Evolutionary conservation across 2,797 vertebrate genomes (phyloP).

Genomic region (Lemur catta): DNA sequence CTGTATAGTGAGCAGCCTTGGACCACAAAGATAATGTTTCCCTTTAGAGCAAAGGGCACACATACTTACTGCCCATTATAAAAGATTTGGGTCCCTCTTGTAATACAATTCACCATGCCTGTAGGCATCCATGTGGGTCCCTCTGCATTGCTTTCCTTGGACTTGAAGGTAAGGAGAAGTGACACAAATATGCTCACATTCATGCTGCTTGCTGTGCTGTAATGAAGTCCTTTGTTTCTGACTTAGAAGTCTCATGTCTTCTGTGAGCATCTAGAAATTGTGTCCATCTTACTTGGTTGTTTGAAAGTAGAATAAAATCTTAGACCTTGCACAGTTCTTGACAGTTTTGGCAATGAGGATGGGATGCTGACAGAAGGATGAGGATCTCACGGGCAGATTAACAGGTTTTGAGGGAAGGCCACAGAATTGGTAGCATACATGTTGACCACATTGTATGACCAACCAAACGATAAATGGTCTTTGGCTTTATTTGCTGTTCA

Average conservation of each 20-base stretch:
- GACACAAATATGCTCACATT: background rate
- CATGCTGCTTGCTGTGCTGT: background rate
- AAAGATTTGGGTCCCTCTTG: background rate
- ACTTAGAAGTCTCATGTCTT: background rate
- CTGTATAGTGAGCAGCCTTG: no score
- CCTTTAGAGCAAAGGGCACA: no score
- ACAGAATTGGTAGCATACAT: background rate
- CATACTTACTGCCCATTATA: background rate
- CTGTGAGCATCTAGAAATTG: background rate
- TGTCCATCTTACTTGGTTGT: background rate
- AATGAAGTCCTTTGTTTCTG: background rate
- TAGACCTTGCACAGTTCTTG: background rate
- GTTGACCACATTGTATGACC: background rate
- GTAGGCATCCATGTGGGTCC: background rate
- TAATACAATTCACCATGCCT: background rate
- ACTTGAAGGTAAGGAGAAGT: background rate
- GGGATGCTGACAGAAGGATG: background rate
- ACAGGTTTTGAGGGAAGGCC: background rate
- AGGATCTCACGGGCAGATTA: background rate
- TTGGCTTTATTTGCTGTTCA: background rate
- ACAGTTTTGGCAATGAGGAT: background rate
- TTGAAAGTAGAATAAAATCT: background rate
- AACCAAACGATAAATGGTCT: background rate
- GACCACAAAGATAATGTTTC: no score
- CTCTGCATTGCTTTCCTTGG: background rate